Evolutionary conservation across 1,140 invertebrate genomes (phyloP).

Genomic region (Phymastichus coffea): DNA sequence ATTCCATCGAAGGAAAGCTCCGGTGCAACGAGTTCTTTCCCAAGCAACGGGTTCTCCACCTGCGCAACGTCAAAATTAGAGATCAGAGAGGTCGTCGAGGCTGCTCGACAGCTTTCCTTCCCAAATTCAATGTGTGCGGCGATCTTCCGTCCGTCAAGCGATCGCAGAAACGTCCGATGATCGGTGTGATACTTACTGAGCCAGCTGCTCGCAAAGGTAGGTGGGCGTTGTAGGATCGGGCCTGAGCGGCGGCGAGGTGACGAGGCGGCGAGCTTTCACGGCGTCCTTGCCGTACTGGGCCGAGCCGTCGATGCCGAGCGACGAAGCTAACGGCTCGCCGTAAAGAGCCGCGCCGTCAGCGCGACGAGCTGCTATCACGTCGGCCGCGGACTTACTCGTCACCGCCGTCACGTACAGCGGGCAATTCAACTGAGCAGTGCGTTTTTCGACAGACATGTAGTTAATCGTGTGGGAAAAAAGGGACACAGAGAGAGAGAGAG

Average conservation of each 20-base stretch:
- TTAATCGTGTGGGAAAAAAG: too few relatives aligned
- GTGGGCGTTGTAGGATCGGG: constrained; percentile 77
- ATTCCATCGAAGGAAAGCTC: too few relatives aligned
- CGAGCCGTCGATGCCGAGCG: constrained; percentile 66
- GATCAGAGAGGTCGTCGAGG: too few relatives aligned
- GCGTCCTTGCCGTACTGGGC: constrained; percentile 51
- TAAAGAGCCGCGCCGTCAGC: constrained; percentile 62
- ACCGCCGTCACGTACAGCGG: constrained; percentile 77
- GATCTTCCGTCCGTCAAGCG: too few relatives aligned
- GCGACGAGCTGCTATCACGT: constrained; percentile 62
- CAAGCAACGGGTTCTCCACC: too few relatives aligned
- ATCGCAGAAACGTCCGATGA: too few relatives aligned
- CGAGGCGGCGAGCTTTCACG: constrained; percentile 45
- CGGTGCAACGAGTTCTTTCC: too few relatives aligned
- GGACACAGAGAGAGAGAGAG: too few relatives aligned
- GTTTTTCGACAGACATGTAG: too few relatives aligned
- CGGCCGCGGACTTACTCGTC: constrained; percentile 72
- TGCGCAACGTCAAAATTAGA: too few relatives aligned
- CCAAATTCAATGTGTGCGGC: too few relatives aligned
- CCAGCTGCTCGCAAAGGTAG: constrained; percentile 80
- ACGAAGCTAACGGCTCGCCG: constrained; percentile 78
- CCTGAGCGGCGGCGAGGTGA: constrained; percentile 80
- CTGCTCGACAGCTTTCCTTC: too few relatives aligned
- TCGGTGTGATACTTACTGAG: constrained; percentile 87
- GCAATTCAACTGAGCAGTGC: constrained; percentile 64